Base-by-base conservation (phyloP, 2,888 invertebrate species). In the Phorcus lineatus region DNA sequence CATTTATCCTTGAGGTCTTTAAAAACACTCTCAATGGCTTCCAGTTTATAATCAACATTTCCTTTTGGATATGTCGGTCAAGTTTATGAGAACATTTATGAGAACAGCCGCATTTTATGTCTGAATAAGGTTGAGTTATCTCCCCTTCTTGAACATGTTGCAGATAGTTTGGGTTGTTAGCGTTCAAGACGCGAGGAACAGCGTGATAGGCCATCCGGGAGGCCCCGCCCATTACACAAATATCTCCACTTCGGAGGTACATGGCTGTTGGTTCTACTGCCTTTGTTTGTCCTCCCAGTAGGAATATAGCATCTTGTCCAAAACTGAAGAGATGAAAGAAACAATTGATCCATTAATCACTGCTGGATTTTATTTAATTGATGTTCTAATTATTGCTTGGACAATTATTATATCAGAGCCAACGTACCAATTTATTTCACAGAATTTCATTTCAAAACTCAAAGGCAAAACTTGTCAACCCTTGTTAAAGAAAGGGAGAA, bases 301-400 rank as follows among this genome's bases (percentile, higher is more conserved):
- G 94, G 93, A 99, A 99, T 89, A 99, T 95, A 17, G 98, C 98
- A 78, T 96, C 95, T 93, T 98, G 98, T 0, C 99, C 99, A 93
- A 99, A 97, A 93, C 99, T 99, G 94, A 88, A 94, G 13, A 47
- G 13, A 47, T 13, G 11, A 47, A 47, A 13, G 13, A 4, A 47
- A 47, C 1, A 47, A 47, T 47, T 47, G 13, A 47, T 11, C 11
- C 11, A 13, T 6, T 6, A 36, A 36, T 36, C 7, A 7, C 36
- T 6, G 36, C 7, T 36, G 3, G 36, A 47, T 47, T 47, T 6
- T 13, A 47, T 47, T 47, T 36, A 6, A 36, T 7, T 7, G 7
- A 36, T 36, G 36, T 36, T 7, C 36, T 36, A 36, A 36, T 7
- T 36, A 36, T 36, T 6, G 36, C 4, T 36, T n/a, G n/a, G n/a